Base-by-base conservation (phyloP, 2,888 invertebrate species). In the Cotesia congregata region DNA sequence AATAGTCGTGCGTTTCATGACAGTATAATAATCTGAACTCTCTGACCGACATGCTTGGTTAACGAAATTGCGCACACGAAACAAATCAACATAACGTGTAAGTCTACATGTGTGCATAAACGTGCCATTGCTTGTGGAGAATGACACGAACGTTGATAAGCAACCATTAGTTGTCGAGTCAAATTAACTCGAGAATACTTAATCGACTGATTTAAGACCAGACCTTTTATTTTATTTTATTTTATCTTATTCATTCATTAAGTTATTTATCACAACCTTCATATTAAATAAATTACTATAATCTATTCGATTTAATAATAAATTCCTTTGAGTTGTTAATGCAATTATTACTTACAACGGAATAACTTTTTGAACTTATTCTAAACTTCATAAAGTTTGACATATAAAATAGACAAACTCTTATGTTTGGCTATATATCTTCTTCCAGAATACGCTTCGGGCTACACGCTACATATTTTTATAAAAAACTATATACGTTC, bases 111-210 rank as follows among this genome's bases (percentile, higher is more conserved):
- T 70, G 60, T 70, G 70, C 68, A 68, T 68, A 68, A 40, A 68
- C 70, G 70, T 70, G 70, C 70, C 50, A 70, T 70, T 70, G 70
- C 50, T 70, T n/a, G 73, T 64, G 12, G 12, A 67, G 59, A 65
- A 73, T 67, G 73, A 65, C 65, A 65, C 65, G 65, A 50, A 30
- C 38, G 73, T 73, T 73, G 73, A 73, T 73, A 73, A 73, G 73
- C 73, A 67, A 50, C 50, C 67, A 73, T 73, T 73, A 73, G 67
- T 73, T 50, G 73, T 73, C 73, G 67, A 59, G 30, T 73, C 67
- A 67, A 67, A 73, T 73, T 65, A 73, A 73, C 73, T 73, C 59
- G 73, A 73, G 67, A 73, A 73, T 73, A 73, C 67, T 67, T 73
- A 73, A 73, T 73, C 38, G 65, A 73, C 73, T 67, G 64, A 67